These are phyloP conservation scores for Barnardius zonarius DNA, from an alignment of 2,113 vertebrate genomes.

Conservation along the genomic window DNA sequence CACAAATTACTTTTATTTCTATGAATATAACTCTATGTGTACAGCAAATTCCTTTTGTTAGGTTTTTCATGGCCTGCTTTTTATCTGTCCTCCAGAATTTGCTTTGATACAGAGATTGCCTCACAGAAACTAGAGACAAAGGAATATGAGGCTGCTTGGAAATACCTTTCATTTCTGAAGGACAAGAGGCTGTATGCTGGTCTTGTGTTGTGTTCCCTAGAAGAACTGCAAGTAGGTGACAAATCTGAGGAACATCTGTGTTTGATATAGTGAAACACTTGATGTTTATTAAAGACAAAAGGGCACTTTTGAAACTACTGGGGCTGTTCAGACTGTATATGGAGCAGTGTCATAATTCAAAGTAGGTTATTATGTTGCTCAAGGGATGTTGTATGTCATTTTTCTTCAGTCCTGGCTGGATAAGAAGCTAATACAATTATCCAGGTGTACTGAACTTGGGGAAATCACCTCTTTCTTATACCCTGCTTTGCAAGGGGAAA, in stretches of 20 bases:
- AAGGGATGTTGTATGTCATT: background rate
- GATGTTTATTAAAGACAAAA: background rate
- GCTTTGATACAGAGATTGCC: background rate
- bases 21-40: background rate
- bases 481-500: background rate
- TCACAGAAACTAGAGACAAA: background rate
- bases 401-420: background rate
- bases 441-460: background rate
- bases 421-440: background rate
- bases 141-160: background rate
- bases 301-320: background rate
- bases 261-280: background rate
- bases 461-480: background rate
- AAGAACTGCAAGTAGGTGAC: background rate
- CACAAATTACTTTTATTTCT: background rate
- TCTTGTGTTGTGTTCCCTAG: background rate
- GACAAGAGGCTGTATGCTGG: fast-evolving
- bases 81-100: background rate
- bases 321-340: background rate
- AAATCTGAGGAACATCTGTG: background rate
- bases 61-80: background rate
- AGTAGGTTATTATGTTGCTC: background rate
- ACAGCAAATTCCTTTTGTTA: background rate
- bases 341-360: background rate
- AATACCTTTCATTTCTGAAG: background rate